phyloP scores from a whole-genome alignment of 2,113 vertebrate species.

The Callospermophilus lateralis region DNA sequence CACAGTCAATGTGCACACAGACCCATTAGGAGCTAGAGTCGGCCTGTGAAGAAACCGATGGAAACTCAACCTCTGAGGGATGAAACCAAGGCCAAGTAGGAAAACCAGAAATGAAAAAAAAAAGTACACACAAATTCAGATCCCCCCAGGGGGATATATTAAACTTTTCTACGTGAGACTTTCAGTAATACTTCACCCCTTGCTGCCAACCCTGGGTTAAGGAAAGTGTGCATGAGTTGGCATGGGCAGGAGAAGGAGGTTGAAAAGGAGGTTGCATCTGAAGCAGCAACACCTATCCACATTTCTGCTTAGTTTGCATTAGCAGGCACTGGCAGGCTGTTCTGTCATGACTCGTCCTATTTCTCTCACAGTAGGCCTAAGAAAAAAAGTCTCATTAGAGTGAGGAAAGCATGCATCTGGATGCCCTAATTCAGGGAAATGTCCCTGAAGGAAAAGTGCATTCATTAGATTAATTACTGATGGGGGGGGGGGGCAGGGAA shows the following conservation, averaged over 20 bases:
- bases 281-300: neutral
- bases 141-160: neutral
- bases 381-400: conserved; percentile 20
- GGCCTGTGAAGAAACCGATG: neutral
- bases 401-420: neutral
- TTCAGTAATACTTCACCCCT: neutral
- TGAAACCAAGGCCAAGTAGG: neutral
- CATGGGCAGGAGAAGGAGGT: too few relatives aligned
- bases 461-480: neutral
- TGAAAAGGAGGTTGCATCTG: too few relatives aligned
- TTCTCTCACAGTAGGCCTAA: conserved; percentile 50
- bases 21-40: neutral
- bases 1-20: neutral
- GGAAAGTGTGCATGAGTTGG: neutral
- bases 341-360: neutral
- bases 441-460: neutral
- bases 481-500: neutral
- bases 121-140: neutral
- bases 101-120: neutral
- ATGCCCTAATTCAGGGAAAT: conserved; percentile 25
- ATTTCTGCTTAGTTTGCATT: neutral
- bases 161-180: neutral
- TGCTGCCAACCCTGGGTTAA: neutral
- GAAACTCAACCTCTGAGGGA: neutral
- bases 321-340: neutral